These are phyloP conservation scores for Ariopsis seemanni DNA, from an alignment of 2,113 vertebrate species.

Conservation along the genomic window DNA sequence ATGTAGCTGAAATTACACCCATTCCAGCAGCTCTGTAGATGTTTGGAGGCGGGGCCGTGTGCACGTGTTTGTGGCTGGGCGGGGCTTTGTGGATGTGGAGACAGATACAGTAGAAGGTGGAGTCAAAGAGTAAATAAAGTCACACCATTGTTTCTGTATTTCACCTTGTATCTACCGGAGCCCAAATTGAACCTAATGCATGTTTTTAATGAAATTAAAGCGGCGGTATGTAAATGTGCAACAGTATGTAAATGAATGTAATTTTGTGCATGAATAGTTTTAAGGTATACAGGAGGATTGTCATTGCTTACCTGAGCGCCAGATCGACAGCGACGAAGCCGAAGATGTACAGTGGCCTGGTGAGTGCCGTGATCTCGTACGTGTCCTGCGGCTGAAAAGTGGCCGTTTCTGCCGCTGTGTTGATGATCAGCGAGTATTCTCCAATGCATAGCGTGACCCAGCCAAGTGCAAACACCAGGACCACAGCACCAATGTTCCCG, in stretches of 20 bases:
- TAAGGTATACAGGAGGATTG: background rate
- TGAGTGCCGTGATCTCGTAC: conserved; percentile 91
- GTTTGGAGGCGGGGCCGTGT: background rate
- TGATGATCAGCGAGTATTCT: conserved; percentile 92
- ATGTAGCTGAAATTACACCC: background rate
- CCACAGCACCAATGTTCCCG: conserved; percentile 75
- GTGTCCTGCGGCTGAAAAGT: conserved; percentile 93
- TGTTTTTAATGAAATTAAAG: background rate
- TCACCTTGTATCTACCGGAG: background rate
- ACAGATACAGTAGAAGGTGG: background rate
- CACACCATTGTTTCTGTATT: background rate
- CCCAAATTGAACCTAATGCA: background rate
- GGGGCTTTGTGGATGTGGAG: background rate
- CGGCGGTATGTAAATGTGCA: background rate
- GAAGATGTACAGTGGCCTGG: conserved; percentile 91
- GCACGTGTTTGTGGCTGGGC: background rate
- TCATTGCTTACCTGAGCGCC: conserved; percentile 80
- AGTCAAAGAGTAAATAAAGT: background rate
- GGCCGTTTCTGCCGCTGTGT: conserved; percentile 91
- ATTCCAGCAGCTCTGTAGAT: too few relatives aligned
- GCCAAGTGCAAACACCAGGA: conserved; percentile 84
- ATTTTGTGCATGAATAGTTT: background rate
- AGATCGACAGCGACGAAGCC: conserved; percentile 90
- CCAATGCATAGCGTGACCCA: conserved; percentile 93
- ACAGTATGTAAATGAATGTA: accelerated